Conservation (phyloP, 2,797 vertebrate species). For the Glyptemys insculpta region DNA sequence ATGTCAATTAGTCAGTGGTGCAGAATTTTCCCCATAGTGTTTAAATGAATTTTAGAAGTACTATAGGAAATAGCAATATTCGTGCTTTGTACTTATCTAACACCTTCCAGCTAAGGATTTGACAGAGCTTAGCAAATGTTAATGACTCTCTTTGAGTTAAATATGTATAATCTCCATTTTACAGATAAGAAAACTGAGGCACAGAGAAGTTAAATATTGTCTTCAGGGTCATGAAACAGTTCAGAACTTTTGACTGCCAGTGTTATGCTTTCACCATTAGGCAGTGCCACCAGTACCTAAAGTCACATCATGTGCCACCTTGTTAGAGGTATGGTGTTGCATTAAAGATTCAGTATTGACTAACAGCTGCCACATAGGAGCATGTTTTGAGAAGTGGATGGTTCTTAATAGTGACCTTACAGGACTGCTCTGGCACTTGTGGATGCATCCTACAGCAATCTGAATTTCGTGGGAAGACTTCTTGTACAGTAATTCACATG, state of each 20-base stretch:
- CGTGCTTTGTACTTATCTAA: not conserved
- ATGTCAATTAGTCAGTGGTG: not conserved
- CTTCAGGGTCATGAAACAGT: not conserved
- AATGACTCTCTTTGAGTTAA: not conserved
- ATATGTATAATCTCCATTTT: not conserved
- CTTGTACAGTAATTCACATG: not conserved
- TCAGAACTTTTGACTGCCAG: not conserved
- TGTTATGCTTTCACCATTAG: not conserved
- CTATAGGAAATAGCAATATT: not conserved
- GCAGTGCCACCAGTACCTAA: not conserved
- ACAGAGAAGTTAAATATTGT: not conserved
- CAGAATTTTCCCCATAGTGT: not conserved
- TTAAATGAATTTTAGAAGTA: not conserved
- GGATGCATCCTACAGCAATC: not conserved
- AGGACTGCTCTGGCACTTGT: not conserved
- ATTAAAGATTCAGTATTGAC: not conserved
- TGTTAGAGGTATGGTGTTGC: not conserved
- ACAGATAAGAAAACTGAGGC: not conserved
- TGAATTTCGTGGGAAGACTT: not conserved
- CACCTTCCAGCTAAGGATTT: not conserved
- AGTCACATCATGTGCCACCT: not conserved
- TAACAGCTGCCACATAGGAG: not conserved
- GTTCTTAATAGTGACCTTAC: not conserved
- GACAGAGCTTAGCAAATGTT: not conserved
- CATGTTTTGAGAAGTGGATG: not conserved